Evolutionary conservation across 1,140 invertebrate species (phyloP).

Genomic region (Bathynomus jamesi): DNA sequence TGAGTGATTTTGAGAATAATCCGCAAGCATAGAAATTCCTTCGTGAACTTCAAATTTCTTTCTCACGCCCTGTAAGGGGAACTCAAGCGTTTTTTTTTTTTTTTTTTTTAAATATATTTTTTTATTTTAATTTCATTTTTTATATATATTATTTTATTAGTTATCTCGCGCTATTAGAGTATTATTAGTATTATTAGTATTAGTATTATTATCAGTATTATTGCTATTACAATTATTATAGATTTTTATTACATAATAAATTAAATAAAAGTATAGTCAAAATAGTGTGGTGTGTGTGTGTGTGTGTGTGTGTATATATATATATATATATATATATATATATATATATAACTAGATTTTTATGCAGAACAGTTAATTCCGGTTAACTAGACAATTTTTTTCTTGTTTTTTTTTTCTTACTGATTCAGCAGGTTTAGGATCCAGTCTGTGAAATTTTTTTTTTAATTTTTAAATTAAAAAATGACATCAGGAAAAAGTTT

Average conservation of each 20-base stretch:
- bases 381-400: no score
- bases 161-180: neutral
- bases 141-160: no score
- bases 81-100: neutral
- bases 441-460: no score
- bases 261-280: no score
- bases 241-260: no score
- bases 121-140: no score
- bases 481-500: neutral
- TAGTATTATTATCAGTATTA: neutral
- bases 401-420: no score
- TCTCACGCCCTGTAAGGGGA: neutral
- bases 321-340: neutral
- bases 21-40: no score
- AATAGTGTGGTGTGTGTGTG: no score
- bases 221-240: neutral
- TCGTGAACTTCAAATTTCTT: neutral
- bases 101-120: conserved; percentile 5
- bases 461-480: neutral
- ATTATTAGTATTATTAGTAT: neutral
- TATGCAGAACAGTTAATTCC: no score
- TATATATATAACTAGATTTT: neutral
- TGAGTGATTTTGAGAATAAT: no score
- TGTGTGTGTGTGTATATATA: neutral
- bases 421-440: no score